phyloP scores from a whole-genome alignment of 2,888 invertebrate species.

The Arge pagana region DNA sequence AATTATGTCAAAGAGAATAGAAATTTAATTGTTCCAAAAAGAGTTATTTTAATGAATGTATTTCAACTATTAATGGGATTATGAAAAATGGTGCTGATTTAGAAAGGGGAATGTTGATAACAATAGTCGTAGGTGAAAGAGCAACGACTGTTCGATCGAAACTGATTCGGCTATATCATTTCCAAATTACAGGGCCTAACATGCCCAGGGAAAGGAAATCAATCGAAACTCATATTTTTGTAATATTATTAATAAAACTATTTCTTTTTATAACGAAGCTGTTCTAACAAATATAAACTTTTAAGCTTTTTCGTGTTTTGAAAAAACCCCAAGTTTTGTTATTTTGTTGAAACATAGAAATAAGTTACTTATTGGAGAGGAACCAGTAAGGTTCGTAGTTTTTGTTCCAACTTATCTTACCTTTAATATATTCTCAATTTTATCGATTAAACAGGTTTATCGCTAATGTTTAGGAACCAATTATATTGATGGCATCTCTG shows the following conservation, averaged over 20 bases:
- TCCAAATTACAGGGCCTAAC: slow-evolving; percentile 4
- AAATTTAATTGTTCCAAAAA: neutral
- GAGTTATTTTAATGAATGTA: neutral
- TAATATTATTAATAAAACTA: slow-evolving; percentile 11
- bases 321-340: no score
- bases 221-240: slow-evolving; percentile 14
- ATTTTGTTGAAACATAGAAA: no score
- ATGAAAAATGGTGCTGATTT: neutral
- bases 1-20: neutral
- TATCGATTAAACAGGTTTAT: no score
- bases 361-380: no score
- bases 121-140: no score
- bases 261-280: slow-evolving; percentile 10
- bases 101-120: slow-evolving; percentile 1
- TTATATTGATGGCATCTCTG: no score
- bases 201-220: slow-evolving; percentile 4
- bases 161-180: neutral
- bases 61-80: neutral
- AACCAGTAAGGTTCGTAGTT: no score
- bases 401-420: no score
- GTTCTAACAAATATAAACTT: slow-evolving; percentile 13
- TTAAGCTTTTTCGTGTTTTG: no score
- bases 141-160: no score
- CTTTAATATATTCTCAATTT: no score
- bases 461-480: no score